phyloP scores from a whole-genome alignment of 2,888 invertebrate species.

The Stenodema calcarata region DNA sequence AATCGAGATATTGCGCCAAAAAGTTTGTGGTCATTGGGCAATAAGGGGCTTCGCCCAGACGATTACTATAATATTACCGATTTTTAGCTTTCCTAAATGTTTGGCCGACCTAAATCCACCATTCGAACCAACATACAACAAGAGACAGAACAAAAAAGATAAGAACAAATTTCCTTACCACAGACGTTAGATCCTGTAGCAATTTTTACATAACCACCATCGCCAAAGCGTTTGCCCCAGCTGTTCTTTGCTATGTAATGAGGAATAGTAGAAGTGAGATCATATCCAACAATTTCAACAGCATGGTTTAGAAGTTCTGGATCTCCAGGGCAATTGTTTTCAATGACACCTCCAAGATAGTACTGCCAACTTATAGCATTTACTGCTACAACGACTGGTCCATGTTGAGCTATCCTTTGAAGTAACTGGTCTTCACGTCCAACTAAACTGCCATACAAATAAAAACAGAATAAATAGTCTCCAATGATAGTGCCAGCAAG shows the following conservation, averaged over 20 bases:
- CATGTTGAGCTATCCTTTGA: slow-evolving; percentile 69
- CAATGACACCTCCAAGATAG: slow-evolving; percentile 83
- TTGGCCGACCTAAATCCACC: too few relatives aligned
- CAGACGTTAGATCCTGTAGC: slow-evolving; percentile 79
- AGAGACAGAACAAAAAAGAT: not conserved
- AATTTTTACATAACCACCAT: slow-evolving; percentile 77
- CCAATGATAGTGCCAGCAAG: too few relatives aligned
- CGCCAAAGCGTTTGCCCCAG: slow-evolving; percentile 81
- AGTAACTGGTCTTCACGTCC: slow-evolving; percentile 71
- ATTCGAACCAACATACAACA: too few relatives aligned
- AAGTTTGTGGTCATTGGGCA: too few relatives aligned
- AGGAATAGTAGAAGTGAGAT: slow-evolving; percentile 73
- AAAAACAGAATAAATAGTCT: not conserved
- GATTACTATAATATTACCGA: too few relatives aligned
- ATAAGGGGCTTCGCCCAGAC: not conserved
- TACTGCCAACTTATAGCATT: slow-evolving; percentile 87
- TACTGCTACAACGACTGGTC: slow-evolving; percentile 81
- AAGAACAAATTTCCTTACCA: slow-evolving; percentile 62
- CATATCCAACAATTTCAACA: slow-evolving; percentile 83
- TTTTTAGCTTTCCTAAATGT: too few relatives aligned
- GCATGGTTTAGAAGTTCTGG: slow-evolving; percentile 76
- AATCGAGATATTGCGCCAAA: too few relatives aligned
- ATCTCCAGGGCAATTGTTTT: slow-evolving; percentile 76
- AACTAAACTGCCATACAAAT: slow-evolving; percentile 66
- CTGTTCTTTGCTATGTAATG: slow-evolving; percentile 85